Evolutionary conservation across 2,113 vertebrate species (phyloP), one percentile per base, ranked within the genome.

Genomic region (Glaucomys volans): DNA sequence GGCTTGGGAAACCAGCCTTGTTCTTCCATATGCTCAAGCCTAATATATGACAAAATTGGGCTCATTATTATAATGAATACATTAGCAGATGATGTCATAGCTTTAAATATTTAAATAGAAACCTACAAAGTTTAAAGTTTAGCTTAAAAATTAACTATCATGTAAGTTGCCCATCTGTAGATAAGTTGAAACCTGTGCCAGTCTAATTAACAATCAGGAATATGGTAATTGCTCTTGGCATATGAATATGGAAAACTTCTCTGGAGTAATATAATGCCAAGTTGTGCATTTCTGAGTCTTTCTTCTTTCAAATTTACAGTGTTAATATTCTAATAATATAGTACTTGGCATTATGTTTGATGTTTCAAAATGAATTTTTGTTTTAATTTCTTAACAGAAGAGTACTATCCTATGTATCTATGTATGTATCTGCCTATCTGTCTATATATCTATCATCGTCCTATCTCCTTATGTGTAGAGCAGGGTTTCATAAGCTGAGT

Each of bases 171-270:
- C 59, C 94, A 96, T 96, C 95, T 96, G 94, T 87, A 94, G 82
- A 87, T 89, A 87, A 54, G 17, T 50, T 86, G 84, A 91, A 97
- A 93, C 67, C 35, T 84, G 57, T 91, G 89, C 94, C 89, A 96
- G 71, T 81, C 74, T 96, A 95, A 95, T 98, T 97, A 95, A 82
- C 87, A 97, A 94, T 95, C 93, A 97, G 82, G 75, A 97, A 95
- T 96, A 97, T 91, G 96, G 77, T 97, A 93, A 97, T 95, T 96
- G 59, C 69, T 77, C 82, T 96, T 96, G 96, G 97, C 90, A 62
- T 72, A 62, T 30, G 57, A 81, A 94, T 37, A 18, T 95, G 50
- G n/a, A 76, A 94, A 77, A 90, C 77, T 87, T 97, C 93, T 89
- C 93, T 35, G 81, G 74, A 83, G 75, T 87, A 77, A 96, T 89